Evolutionary conservation across 1,140 invertebrate species (phyloP), one percentile per base, ranked within the genome.

Genomic region (Aphis gossypii): DNA sequence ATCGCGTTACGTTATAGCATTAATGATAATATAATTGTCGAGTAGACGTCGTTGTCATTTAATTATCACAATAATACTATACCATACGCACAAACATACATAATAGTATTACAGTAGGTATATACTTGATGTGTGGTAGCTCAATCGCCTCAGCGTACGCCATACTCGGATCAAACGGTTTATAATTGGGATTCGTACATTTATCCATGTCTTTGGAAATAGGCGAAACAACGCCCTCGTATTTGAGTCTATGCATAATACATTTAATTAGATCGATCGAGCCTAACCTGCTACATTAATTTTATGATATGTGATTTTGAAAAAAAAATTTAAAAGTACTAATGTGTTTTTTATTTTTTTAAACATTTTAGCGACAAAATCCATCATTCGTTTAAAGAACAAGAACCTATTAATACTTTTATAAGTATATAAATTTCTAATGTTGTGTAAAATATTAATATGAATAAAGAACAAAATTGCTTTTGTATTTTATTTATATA

Each of bases 81-180:
- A 60, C 18, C 48, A 14, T 3, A 68, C 60, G 0, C 11, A 30
- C 9, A 30, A 11, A 76, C n/a, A 18, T 14, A 6, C 60, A 35
- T 6, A 18, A 76, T n/a, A 68, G n/a, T n/a, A 68, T 30, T 30
- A 60, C 11, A 60, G 7, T 41, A 41, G 38, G 38, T 60, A 35
- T 21, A 30, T 82, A 92, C 91, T 35, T 92, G n/a, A 92, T 92
- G 18, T 46, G 20, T 11, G 91, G 91, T 8, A 92, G 18, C 25
- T 92, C 91, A 11, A 35, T 83, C 20, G 54, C 21, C 20, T 51
- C 41, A 35, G 23, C 51, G n/a, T 92, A 92, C 21, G 91, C 48
- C 7, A 76, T 46, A 51, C 91, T 92, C 9, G 91, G 91, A 84
- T 92, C 91, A 23, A 92, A 92, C 30, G 91, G 91, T 25, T 83